Evolutionary conservation across 2,113 vertebrate genomes (phyloP), one percentile per base, ranked within the genome.

Genomic region (Jacana jacana): DNA sequence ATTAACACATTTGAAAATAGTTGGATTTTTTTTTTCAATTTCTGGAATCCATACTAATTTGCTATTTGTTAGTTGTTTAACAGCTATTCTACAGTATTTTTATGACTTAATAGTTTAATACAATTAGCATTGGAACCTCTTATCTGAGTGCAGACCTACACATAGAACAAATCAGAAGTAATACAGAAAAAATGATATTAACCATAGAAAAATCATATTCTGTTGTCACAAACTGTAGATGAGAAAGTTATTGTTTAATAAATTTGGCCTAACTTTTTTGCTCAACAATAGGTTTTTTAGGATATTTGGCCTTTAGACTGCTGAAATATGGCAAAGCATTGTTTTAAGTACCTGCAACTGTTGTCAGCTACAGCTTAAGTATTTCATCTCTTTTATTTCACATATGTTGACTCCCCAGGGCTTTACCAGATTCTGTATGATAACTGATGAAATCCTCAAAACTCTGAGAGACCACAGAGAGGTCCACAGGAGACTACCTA

Each of bases 321-420:
- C 13, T 54, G 30, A 92, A 78, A 80, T 2, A 3, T 33, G 22
- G 16, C 17, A 85, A 89, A 90, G 14, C 2, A 37, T 4, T 58
- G 5, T 66, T 82, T 60, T 58, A 83, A 68, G 48, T 58, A 63
- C 17, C 46, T 48, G 33, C 46, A 89, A 37, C 3, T 25, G 28
- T 30, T 81, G 39, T 58, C 23, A 71, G 5, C 9, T 46, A 7
- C 30, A 88, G 15, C 4, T 79, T 79, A 81, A 65, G n/a, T 68
- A 72, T 60, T 60, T 89, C 5, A 40, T 79, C 48, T 28, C 6
- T 60, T 70, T 55, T 87, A 63, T 81, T 85, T 90, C 23, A 44
- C 3, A 48, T 7, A 15, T 0, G 1, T 55, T 2, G 1, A 76
- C 52, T 68, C n/a, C 16, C 79, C 58, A 82, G 55, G n/a, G 7